Conservation (phyloP, 2,113 vertebrate species). For the Trochalopteron elliotii region DNA sequence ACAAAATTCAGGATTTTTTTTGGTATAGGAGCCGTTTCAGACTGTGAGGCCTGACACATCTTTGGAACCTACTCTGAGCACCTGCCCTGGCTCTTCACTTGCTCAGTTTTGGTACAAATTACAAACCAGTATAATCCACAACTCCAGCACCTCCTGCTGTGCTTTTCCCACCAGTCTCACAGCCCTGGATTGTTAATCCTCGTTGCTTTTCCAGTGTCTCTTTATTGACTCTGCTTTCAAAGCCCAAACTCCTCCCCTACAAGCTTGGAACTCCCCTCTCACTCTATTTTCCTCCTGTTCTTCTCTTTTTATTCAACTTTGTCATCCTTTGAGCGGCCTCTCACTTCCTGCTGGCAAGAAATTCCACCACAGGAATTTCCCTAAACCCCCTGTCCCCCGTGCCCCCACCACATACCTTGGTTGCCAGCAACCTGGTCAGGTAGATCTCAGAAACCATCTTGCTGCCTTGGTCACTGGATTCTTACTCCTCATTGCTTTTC, state of each 20-base stretch:
- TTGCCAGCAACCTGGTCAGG: too few relatives aligned
- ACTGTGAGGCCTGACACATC: not conserved
- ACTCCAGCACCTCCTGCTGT: not conserved
- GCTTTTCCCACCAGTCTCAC: not conserved
- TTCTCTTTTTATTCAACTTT: not conserved
- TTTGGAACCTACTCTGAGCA: not conserved
- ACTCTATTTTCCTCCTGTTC: not conserved
- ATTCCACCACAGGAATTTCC: not conserved
- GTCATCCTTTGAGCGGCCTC: not conserved
- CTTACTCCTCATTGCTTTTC: not conserved
- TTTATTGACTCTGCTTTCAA: not conserved
- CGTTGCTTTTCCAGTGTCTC: accelerated
- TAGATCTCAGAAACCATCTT: too few relatives aligned
- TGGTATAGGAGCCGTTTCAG: not conserved
- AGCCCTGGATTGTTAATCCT: not conserved
- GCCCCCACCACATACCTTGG: too few relatives aligned
- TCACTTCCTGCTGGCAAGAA: not conserved
- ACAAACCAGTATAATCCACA: accelerated
- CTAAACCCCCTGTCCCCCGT: too few relatives aligned
- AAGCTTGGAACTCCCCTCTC: not conserved
- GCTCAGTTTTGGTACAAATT: not conserved
- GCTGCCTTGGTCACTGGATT: not conserved
- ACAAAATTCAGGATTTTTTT: not conserved
- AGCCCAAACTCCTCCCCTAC: not conserved
- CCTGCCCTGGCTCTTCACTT: not conserved